Evolutionary conservation across 2,113 vertebrate species (phyloP).

Genomic region (Zosterops lateralis): DNA sequence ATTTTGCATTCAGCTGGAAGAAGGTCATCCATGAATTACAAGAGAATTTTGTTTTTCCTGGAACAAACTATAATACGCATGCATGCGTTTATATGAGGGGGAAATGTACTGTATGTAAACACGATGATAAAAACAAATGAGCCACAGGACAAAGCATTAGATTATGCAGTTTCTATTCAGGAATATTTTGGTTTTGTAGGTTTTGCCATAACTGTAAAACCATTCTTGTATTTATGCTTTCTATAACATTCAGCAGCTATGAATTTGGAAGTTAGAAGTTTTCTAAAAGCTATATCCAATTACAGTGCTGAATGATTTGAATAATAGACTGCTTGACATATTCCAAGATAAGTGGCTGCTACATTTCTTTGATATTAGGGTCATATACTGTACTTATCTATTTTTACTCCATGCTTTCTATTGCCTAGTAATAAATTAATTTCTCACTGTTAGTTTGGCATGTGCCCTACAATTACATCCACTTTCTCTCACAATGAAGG

Average conservation of each 20-base stretch:
- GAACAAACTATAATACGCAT: not conserved
- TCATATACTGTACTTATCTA: conserved; percentile 84
- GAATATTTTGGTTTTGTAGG: not conserved
- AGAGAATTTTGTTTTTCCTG: not conserved
- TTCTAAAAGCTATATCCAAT: conserved; percentile 85
- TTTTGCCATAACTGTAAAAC: conserved; percentile 1
- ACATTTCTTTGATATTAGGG: conserved; percentile 70
- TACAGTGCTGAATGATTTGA: conserved; percentile 79
- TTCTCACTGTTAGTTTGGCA: conserved; percentile 71
- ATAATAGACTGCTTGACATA: conserved; percentile 78
- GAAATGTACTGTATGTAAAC: not conserved
- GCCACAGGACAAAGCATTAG: not conserved
- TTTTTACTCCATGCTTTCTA: conserved; percentile 82
- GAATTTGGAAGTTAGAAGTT: conserved; percentile 66
- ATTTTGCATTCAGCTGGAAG: not conserved
- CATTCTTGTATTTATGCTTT: conserved; percentile 42
- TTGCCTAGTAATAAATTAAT: conserved; percentile 83
- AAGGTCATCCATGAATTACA: not conserved
- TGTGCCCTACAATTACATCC: conserved; percentile 60
- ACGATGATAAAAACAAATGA: not conserved
- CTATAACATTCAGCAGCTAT: conserved; percentile 26
- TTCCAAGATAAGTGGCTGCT: conserved; percentile 69
- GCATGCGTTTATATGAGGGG: rapidly evolving
- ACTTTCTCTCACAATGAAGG: conserved; percentile 56
- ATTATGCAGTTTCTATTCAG: not conserved